These are phyloP conservation scores for Leptopilina boulardi DNA, from an alignment of 1,140 invertebrate genomes.

Conservation along the genomic window DNA sequence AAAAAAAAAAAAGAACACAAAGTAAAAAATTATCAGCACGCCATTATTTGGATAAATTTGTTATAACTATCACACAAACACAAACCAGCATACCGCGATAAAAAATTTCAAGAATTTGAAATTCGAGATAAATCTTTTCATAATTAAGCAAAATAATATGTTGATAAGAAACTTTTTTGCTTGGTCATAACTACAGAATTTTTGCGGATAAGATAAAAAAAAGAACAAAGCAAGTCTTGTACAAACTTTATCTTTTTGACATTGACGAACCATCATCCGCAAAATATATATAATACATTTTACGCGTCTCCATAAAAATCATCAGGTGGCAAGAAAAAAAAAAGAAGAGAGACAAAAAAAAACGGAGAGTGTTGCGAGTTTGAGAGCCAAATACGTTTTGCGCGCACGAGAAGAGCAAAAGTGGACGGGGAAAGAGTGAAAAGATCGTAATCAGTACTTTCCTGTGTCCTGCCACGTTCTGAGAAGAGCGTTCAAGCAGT, in stretches of 20 bases:
- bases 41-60: slow-evolving; percentile 2
- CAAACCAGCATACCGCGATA: not conserved
- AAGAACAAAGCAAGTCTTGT: not conserved
- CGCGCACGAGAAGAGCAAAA: slow-evolving; percentile 39
- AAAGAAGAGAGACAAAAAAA: too few relatives aligned
- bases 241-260: slow-evolving; percentile 18
- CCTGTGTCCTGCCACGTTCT: slow-evolving; percentile 75
- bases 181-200: not conserved
- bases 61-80: not conserved
- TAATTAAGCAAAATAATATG: slow-evolving; percentile 2
- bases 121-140: not conserved
- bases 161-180: not conserved
- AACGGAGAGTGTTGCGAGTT: too few relatives aligned
- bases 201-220: not conserved
- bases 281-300: slow-evolving; percentile 15
- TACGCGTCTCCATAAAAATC: slow-evolving; percentile 56
- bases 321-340: slow-evolving; percentile 39
- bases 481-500: slow-evolving; percentile 72
- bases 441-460: slow-evolving; percentile 73
- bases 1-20: not conserved
- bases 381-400: slow-evolving; percentile 40
- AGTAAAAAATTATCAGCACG: not conserved
- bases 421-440: slow-evolving; percentile 42
- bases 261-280: slow-evolving; percentile 52
- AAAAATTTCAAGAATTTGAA: not conserved